Base-by-base conservation (phyloP, 2,113 vertebrate species). In the Anhinga rufa region DNA sequence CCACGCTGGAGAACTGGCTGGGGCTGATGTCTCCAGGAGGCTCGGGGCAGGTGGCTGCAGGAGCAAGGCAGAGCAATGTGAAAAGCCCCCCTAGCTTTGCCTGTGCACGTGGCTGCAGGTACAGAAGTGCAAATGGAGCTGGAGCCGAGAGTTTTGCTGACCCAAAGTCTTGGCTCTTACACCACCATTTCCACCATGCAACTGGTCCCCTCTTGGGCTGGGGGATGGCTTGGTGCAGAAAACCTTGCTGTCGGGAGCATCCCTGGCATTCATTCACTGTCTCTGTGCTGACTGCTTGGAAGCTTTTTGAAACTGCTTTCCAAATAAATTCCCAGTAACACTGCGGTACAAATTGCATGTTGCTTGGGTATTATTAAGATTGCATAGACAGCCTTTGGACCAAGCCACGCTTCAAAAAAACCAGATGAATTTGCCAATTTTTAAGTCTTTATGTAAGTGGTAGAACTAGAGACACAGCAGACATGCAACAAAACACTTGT, bases 81-180 rank as follows among this genome's bases (percentile, higher is more conserved):
- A 28, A 34, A 61, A 71, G 13, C 17, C 3, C 24, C 4, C 7
- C 14, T 20, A 7, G 31, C 26, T 69, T 57, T 40, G 17, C 31
- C 19, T 4, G 10, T 0, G 2, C 21, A 2, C 0, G 0, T 14
- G 62, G 22, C 55, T 42, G 51, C 1, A 17, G 31, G 34, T 26
- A 4, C 19, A 28, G 55, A 26, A 31, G 31, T 6, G n/a, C 14
- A 18, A 42, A 38, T 0, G 4, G 32, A 66, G n/a, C 38, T 16
- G 36, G 42, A 69, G 74, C 38, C 14, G 31, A 52, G 38, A 26
- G 38, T 14, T 60, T 72, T 57, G 62, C 14, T 81, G 16, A 54
- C 9, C 44, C 22, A 4, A 72, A 66, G 17, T 21, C 62, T 74
- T 2, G 4, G 72, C 68, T 70, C 7, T 70, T 19, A 22, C 17